Evolutionary conservation across 2,888 invertebrate species (phyloP), one percentile per base, ranked within the genome.

Genomic region (Temnothorax rugatulus): DNA sequence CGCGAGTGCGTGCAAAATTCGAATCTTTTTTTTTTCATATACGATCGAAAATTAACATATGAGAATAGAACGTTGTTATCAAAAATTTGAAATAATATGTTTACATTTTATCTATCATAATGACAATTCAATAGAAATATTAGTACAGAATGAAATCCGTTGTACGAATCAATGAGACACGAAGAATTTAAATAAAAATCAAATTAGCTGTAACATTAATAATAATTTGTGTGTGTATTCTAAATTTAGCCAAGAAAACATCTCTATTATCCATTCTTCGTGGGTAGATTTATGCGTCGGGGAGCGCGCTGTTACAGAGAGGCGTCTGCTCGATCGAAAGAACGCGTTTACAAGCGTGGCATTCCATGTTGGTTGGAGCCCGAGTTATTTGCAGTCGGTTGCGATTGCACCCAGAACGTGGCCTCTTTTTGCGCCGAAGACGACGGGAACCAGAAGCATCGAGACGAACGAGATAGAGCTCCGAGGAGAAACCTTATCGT

Each of bases 371-470:
- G 84, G 86, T 85, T 83, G 86, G 85, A 84, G 84, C 75, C 84
- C 84, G 86, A 90, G 90, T 89, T 90, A 90, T 90, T 90, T 90
- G 85, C 90, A 90, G 90, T 90, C 86, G 76, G 66, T 68, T 75
- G 84, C 90, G 84, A 89, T 90, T 86, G 90, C 89, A 86, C 73
- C 81, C 86, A 86, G 86, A 90, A 86, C 89, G 83, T 83, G 83
- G 84, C 84, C 89, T 90, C 90, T 89, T 89, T 90, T 90, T 88
- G 90, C 86, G 68, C 85, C 85, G 84, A 89, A 89, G 64, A 77
- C 83, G 63, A 79, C 71, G 82, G 77, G 47, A 75, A 64, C 61
- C 63, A 77, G 41, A 84, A 76, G 52, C 84, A 77, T 50, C 82
- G 79, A 34, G 34, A 61, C 82, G 77, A 82, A 59, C 73, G 50